Evolutionary conservation across 2,113 vertebrate species (phyloP).

Genomic region (Amphiprion percula): DNA sequence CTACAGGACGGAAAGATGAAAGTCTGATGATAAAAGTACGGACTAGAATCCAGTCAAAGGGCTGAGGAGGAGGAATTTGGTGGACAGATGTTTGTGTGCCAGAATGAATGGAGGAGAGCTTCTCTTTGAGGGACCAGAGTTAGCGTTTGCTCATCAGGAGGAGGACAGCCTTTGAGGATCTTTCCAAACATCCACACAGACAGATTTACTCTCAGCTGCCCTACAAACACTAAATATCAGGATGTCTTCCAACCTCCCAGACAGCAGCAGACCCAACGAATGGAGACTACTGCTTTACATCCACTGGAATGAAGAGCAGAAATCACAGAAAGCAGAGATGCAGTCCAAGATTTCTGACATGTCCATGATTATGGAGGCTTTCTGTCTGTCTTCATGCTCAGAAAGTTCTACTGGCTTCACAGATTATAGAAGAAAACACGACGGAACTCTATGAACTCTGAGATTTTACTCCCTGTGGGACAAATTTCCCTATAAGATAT

Average conservation of each 20-base stretch:
- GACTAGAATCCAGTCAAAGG: constrained; percentile 19
- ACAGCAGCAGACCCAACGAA: neutral
- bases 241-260: constrained; percentile 5
- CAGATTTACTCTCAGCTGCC: constrained; percentile 17
- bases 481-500: too few relatives aligned
- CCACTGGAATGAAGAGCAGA: too few relatives aligned
- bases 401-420: too few relatives aligned
- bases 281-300: neutral
- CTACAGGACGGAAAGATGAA: constrained; percentile 9
- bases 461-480: too few relatives aligned
- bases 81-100: constrained; percentile 66
- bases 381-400: too few relatives aligned
- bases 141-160: constrained; percentile 63
- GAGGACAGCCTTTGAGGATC: constrained; percentile 46
- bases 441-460: too few relatives aligned
- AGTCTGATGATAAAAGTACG: constrained; percentile 44
- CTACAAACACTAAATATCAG: constrained; percentile 26
- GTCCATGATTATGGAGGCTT: too few relatives aligned
- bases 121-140: constrained; percentile 51
- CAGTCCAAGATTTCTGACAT: too few relatives aligned
- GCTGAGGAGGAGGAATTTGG: constrained; percentile 50
- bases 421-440: too few relatives aligned
- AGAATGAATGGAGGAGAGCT: constrained; percentile 38
- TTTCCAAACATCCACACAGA: constrained; percentile 42
- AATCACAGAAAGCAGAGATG: neutral